Percentiles rank a stretch among this genome's conserved stretches.
Conservation (phyloP, 2,797 vertebrate genomes). For the Nannoperca obscura region DNA sequence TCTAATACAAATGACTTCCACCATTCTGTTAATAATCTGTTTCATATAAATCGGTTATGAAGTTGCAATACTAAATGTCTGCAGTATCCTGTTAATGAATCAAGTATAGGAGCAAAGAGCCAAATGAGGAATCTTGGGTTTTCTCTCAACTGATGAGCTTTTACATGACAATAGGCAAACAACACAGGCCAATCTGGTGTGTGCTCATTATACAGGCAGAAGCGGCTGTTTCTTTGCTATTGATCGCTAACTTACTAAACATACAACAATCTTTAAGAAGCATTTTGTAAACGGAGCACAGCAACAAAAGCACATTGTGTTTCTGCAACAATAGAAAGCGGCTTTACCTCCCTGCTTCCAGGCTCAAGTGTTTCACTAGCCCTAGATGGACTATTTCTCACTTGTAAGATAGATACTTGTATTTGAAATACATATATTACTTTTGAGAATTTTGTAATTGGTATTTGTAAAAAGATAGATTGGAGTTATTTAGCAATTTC, state of each 20-base stretch:
- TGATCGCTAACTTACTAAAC: neutral
- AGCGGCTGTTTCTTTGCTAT: neutral
- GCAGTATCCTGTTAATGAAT: constrained; percentile 9
- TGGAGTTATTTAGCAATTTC: too few species aligned
- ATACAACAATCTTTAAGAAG: neutral
- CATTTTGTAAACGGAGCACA: neutral
- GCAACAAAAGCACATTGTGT: neutral
- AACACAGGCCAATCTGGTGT: neutral
- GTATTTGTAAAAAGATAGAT: too few species aligned
- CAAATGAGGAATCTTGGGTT: constrained; percentile 1
- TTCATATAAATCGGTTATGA: constrained; percentile 3
- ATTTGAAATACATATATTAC: too few species aligned
- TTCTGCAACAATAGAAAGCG: neutral
- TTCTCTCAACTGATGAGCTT: neutral
- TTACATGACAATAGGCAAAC: neutral
- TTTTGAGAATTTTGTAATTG: too few species aligned
- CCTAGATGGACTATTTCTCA: too few species aligned
- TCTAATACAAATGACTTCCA: neutral
- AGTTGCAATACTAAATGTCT: constrained; percentile 1
- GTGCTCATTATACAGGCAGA: constrained; percentile 1
- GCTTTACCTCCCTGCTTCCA: neutral
- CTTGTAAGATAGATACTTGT: too few species aligned
- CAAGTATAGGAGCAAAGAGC: neutral
- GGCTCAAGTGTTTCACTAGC: too few species aligned
- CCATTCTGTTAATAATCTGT: neutral